Evolutionary conservation across 2,113 vertebrate species (phyloP), one percentile per base, ranked within the genome.

Genomic region (Podilymbus podiceps): DNA sequence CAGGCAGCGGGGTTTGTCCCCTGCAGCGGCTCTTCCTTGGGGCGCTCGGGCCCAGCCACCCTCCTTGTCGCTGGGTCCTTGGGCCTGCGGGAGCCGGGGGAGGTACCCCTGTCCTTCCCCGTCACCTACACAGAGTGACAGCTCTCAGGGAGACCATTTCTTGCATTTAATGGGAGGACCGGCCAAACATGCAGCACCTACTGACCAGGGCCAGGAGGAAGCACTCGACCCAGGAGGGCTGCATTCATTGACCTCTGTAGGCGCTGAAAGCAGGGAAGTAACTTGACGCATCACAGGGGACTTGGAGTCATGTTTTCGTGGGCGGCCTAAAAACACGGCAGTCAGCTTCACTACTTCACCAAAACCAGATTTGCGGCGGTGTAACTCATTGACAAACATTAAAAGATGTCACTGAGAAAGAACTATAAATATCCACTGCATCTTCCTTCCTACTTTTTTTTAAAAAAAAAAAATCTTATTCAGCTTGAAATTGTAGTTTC

Each of bases 171-270:
- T 31, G 40, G 46, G 52, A 91, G 81, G 78, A 90, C 62, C 0
- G 14, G 71, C 49, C 58, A 73, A 91, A 68, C 53, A 68, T 0
- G 25, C 69, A 82, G 50, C 58, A 93, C 69, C 85, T 88, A 62
- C 22, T 75, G 91, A 91, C n/a, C 28, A 33, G 63, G 33, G 58
- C 42, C 85, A 71, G 78, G 75, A 95, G 83, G 83, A 94, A 95
- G 68, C 90, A 88, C 95, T 96, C 50, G 53, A 94, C 86, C 89
- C 63, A 8, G 75, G 7, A 91, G 63, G 9, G 46, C 38, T 80
- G 67, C 22, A 0, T 33, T 74, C 89, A 91, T 93, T 96, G 95
- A 93, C 95, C 89, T 68, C 93, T 95, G 89, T 94, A 94, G 78
- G 53, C 87, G 94, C 81, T 0, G 0, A 71, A 66, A 91, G 78